Evolutionary conservation across 2,888 invertebrate species (phyloP), one percentile per base, ranked within the genome.

Genomic region (Molorchus minor): DNA sequence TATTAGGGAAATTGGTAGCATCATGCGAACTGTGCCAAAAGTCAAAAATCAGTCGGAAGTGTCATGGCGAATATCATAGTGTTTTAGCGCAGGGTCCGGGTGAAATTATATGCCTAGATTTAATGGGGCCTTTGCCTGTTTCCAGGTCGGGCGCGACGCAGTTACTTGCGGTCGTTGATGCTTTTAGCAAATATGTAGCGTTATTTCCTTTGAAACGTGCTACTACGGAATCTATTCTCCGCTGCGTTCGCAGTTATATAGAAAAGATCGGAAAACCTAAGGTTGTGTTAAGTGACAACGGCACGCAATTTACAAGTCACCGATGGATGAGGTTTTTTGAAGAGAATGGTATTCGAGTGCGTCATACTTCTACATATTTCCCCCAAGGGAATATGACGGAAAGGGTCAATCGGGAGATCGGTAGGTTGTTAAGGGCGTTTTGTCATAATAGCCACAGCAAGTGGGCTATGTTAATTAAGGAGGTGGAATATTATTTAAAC

Each of bases 121-220:
- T 60, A 10, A 46, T 60, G 33, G 60, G 60, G 3, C 60, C 56
- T n/a, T 41, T 60, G 3, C 46, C 60, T 2, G 7, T n/a, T 2
- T 36, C 41, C 3, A n/a, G 53, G 17, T 44, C 16, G 5, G 60
- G 56, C 2, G 41, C 21, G 1, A 52, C 46, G 5, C 33, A 51
- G 10, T n/a, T 60, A 10, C 15, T 56, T 2, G 60, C 55, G 2
- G 2, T 13, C 0, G 19, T 52, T 1, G 60, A 60, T 21, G 52
- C 38, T 8, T 56, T 56, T 13, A 56, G 52, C 29, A 56, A 60
- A 29, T 56, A 52, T 44, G 44, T 55, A 1, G 2, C 3, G 3
- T 17, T 56, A 8, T 56, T 21, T 16, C 35, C 56, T 10, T 38
- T 56, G 4, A 36, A 33, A 29, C 36, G 25, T 8, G 51, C 51